A percentile compares a stretch with the other conserved stretches of the same genome.
Conservation (phyloP, 2,888 invertebrate species). For the Orthosia cruda region DNA sequence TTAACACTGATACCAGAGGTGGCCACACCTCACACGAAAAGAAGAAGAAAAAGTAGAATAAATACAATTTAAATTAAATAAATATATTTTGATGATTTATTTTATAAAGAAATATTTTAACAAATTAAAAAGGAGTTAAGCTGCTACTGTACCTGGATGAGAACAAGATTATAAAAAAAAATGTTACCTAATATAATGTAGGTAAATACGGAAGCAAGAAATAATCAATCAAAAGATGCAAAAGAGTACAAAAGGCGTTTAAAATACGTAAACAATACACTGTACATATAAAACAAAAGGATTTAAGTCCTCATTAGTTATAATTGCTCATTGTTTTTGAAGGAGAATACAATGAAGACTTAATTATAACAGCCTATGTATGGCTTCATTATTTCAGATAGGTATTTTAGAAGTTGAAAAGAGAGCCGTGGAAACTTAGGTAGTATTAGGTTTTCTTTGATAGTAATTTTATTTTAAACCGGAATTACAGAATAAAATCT, state of each 20-base stretch:
- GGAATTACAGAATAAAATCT: too few relatives aligned
- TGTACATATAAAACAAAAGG: constrained; percentile 21
- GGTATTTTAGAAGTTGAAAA: neutral
- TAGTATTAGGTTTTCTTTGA: too few relatives aligned
- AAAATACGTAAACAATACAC: constrained; percentile 49
- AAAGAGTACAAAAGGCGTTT: constrained; percentile 19
- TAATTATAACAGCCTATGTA: constrained; percentile 16
- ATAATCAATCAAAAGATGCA: constrained; percentile 24
- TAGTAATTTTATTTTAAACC: too few relatives aligned
- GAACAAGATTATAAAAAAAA: neutral
- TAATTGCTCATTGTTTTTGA: constrained; percentile 59
- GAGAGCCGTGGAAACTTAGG: too few relatives aligned
- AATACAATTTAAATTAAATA: too few relatives aligned
- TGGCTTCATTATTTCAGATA: constrained; percentile 32
- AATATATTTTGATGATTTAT: too few relatives aligned
- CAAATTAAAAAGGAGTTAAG: neutral
- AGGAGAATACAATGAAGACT: neutral
- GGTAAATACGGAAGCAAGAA: constrained; percentile 19
- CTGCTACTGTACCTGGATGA: neutral
- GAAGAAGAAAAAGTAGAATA: too few relatives aligned
- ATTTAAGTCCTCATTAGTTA: constrained; percentile 39
- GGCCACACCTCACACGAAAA: too few relatives aligned
- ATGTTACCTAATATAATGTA: neutral
- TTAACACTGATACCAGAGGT: too few relatives aligned
- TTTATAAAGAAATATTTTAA: neutral